Conservation (phyloP, 2,888 invertebrate species). For the Anaspis maculata region DNA sequence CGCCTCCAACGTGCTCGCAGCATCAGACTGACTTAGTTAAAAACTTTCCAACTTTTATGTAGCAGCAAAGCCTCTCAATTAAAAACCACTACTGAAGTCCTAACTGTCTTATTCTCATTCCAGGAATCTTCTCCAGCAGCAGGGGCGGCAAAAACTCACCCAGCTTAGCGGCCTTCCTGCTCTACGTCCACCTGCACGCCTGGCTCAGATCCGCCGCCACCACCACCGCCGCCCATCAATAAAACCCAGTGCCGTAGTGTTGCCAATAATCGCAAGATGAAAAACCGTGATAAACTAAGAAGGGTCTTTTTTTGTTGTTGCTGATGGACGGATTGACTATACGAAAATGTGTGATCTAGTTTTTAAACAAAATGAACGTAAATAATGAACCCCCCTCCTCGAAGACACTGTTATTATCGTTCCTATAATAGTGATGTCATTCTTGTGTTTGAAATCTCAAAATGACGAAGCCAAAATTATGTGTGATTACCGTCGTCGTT, state of each 20-base stretch:
- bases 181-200: slow-evolving; percentile 18
- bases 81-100: neutral
- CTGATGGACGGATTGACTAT: too few relatives aligned
- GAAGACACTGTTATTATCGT: slow-evolving; percentile 5
- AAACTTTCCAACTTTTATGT: too few relatives aligned
- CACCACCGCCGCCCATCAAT: too few relatives aligned
- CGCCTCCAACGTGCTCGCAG: too few relatives aligned
- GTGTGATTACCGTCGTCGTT: slow-evolving; percentile 22
- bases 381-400: neutral
- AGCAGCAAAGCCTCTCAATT: too few relatives aligned
- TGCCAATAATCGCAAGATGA: slow-evolving; percentile 21
- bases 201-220: too few relatives aligned
- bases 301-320: slow-evolving; percentile 8
- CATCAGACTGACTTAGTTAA: too few relatives aligned
- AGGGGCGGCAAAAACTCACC: slow-evolving; percentile 6
- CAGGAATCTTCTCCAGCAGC: slow-evolving; percentile 14
- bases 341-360: slow-evolving; percentile 14
- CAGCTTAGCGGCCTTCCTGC: slow-evolving; percentile 10
- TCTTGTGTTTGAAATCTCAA: slow-evolving; percentile 6
- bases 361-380: neutral
- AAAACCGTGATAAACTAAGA: slow-evolving; percentile 19
- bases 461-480: slow-evolving; percentile 9
- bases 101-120: slow-evolving; percentile 8
- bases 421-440: too few relatives aligned
- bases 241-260: too few relatives aligned